Evolutionary conservation across 2,888 invertebrate genomes (phyloP), one percentile per base, ranked within the genome.

Genomic region (Eupithecia subfuscata): DNA sequence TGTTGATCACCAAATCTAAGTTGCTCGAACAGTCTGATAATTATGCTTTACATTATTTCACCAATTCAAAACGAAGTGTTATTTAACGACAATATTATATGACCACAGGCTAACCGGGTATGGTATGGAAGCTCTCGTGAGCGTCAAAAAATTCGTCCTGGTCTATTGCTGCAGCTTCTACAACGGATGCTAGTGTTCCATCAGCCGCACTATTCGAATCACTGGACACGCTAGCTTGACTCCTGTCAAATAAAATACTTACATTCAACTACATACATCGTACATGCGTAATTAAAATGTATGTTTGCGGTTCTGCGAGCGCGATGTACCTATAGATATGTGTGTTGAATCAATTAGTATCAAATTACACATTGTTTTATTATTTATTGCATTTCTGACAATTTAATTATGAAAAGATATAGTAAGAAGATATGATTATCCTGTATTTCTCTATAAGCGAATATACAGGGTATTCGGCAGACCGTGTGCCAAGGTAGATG

Each of bases 61-160:
- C 22, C 4, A 5, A 25, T 11, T 60, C 25, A 25, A 14, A 60
- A 60, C 12, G 22, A 60, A 60, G 22, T 1, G 22, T 60, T 60
- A 25, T 0, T 11, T 56, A 60, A 60, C 5, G 25, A 6, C 11
- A 60, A 60, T 60, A 60, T 25, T 25, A 25, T 48, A 48, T 48
- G 48, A 52, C n/a, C 11, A 22, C 3, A 56, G 22, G 22, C 52
- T 56, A 56, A 56, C 92, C 89, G 81, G 88, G 73, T 25, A 91
- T 75, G n/a, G 81, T 85, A 74, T 91, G 88, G 72, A 86, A 90
- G 80, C 91, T 92, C 67, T 87, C 92, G 75, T 84, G 88, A 0
- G 93, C 93, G 77, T 93, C 92, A 78, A 88, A 92, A 74, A 90
- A 93, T 75, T 91, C 85, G 72, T 93, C 92, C 64, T 85, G 88